Evolutionary conservation across 2,888 invertebrate genomes (phyloP).

Genomic region (Graphium colonna): DNA sequence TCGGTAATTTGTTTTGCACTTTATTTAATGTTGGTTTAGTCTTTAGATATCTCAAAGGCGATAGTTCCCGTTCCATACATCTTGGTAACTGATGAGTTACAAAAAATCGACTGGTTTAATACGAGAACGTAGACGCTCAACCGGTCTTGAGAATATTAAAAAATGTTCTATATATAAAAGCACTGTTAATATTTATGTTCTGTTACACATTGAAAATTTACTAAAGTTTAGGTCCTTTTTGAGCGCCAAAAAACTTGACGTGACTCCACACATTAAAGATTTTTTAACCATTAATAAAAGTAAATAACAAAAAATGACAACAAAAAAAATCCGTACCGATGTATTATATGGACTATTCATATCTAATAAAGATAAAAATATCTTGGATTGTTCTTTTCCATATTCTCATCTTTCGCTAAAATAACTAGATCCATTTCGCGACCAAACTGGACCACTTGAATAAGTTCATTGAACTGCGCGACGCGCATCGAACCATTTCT

Average conservation of each 20-base stretch:
- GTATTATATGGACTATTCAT: neutral
- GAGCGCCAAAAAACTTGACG: too few relatives aligned
- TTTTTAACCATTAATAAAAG: too few relatives aligned
- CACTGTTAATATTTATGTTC: neutral
- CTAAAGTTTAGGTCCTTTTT: neutral
- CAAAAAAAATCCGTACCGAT: neutral
- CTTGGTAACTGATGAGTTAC: neutral
- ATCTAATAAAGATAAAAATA: too few relatives aligned
- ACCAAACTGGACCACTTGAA: too few relatives aligned
- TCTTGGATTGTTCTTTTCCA: too few relatives aligned
- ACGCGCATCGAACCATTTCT: neutral
- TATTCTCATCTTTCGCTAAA: too few relatives aligned
- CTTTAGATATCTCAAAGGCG: neutral
- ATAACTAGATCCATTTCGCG: too few relatives aligned
- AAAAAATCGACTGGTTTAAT: constrained; percentile 1
- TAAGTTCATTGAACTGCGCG: too few relatives aligned
- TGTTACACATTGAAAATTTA: neutral
- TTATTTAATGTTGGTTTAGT: too few relatives aligned
- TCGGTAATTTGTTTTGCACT: too few relatives aligned
- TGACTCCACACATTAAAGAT: too few relatives aligned
- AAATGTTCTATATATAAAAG: neutral
- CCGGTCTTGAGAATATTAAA: neutral
- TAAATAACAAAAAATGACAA: neutral
- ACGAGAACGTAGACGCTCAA: neutral
- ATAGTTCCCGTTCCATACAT: neutral